These are phyloP conservation scores for Jordanella pulchra DNA, from an alignment of 2,797 vertebrate genomes.

Conservation along the genomic window DNA sequence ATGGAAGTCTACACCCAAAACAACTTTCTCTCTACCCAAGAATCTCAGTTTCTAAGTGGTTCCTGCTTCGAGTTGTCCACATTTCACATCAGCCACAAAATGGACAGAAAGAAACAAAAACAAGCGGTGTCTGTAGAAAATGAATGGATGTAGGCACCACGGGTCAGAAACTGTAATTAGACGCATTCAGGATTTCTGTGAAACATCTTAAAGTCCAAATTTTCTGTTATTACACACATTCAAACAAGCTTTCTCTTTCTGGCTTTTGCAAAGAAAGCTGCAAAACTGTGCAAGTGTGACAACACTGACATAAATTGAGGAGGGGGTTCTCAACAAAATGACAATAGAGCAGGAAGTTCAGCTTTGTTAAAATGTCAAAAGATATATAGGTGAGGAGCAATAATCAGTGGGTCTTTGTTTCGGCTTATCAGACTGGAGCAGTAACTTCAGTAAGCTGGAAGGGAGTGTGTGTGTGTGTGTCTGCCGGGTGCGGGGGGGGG, in stretches of 20 bases:
- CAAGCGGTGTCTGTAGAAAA: neutral
- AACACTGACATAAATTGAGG: constrained; percentile 38
- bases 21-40: constrained; percentile 29
- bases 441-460: constrained; percentile 55
- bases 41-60: constrained; percentile 55
- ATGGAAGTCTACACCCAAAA: constrained; percentile 64
- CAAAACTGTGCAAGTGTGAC: constrained; percentile 17
- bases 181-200: neutral
- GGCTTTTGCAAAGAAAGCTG: neutral
- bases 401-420: constrained; percentile 73
- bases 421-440: constrained; percentile 73
- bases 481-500: neutral
- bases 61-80: constrained; percentile 41
- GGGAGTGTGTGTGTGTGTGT: constrained; percentile 34
- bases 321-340: constrained; percentile 48
- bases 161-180: neutral
- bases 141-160: constrained; percentile 7
- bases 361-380: constrained; percentile 67
- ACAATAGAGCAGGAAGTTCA: constrained; percentile 64
- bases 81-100: constrained; percentile 36
- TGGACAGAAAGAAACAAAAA: constrained; percentile 33
- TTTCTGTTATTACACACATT: neutral
- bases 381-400: constrained; percentile 59
- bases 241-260: constrained; percentile 3
- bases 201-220: neutral